Base-by-base conservation (phyloP, 2,888 invertebrate genomes). In the Hirtodrosophila histrioides region DNA sequence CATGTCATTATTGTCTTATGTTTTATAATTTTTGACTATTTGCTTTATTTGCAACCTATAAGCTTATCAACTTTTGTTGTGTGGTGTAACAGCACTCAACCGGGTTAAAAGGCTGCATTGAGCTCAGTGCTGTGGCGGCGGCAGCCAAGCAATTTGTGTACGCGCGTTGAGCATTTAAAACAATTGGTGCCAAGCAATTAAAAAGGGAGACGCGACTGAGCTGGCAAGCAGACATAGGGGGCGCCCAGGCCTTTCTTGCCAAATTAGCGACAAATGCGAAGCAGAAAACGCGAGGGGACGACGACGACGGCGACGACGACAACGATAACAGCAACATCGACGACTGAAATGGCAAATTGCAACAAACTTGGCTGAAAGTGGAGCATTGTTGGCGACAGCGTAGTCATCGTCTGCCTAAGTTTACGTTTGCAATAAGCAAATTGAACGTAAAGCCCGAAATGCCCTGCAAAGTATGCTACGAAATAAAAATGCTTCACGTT, bases 111-210 rank as follows among this genome's bases (percentile, higher is more conserved):
- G 56, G 41, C 70, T 60, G 46, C 56, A 60, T 49, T 41, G 50
- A 57, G 46, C 50, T 61, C 40, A 45, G 40, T 40, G 31, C 41
- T 56, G 50, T 40, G 56, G 50, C 46, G 72, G 57, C 58, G 62
- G 58, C 70, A 62, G 54, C 12, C 68, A 70, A 77, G 65, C 87
- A 86, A 88, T 88, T 84, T 88, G 81, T 60, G 87, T 64, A 53
- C 76, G 63, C 71, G 66, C 78, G 67, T 65, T 64, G 81, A 68
- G 85, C 88, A 84, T 84, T 88, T 88, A 88, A 88, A 86, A 84
- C 84, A 84, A 88, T 84, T 88, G 87, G 73, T 71, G 86, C 75
- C 87, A 78, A 88, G 71, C 85, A 88, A 88, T 86, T 88, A 88
- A 68, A 69, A 69, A 56, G 46, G 51, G 65, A 45, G 61, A n/a